Percentiles rank a stretch among this genome's conserved stretches.
Evolutionary conservation across 2,888 invertebrate genomes (phyloP).

Genomic region (Leucoptera coffeella): DNA sequence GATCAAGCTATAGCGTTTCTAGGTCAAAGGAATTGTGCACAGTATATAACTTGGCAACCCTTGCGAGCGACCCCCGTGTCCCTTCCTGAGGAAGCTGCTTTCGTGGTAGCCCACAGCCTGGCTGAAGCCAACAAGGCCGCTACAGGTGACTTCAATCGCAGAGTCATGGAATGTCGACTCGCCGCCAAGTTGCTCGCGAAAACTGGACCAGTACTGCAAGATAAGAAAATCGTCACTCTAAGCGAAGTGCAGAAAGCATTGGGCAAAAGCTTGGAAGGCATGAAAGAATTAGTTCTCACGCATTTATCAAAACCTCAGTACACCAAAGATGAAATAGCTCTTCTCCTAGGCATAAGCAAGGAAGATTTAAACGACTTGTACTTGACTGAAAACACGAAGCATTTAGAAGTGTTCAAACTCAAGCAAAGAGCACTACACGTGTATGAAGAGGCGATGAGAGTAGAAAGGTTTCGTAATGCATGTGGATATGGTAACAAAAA

Average conservation of each 20-base stretch:
- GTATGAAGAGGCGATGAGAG: constrained; percentile 82
- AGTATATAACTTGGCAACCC: constrained; percentile 91
- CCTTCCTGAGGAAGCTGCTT: constrained; percentile 76
- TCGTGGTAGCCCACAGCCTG: constrained; percentile 90
- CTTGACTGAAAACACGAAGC: constrained; percentile 49
- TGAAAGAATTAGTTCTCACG: constrained; percentile 61
- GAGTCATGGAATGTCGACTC: constrained; percentile 91
- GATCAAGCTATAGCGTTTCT: constrained; percentile 97
- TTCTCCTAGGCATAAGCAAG: constrained; percentile 50
- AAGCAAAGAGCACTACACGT: constrained; percentile 87
- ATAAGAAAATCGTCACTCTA: constrained; percentile 63
- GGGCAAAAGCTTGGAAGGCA: constrained; percentile 57
- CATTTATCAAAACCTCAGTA: constrained; percentile 62
- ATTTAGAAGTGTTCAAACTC: constrained; percentile 70
- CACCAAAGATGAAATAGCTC: constrained; percentile 60
- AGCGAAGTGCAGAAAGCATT: constrained; percentile 69
- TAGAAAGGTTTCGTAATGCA: constrained; percentile 64
- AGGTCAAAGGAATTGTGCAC: constrained; percentile 77
- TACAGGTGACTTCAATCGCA: constrained; percentile 81
- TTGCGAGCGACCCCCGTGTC: constrained; percentile 68
- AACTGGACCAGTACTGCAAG: constrained; percentile 28
- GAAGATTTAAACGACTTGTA: constrained; percentile 51
- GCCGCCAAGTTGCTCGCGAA: constrained; percentile 70
- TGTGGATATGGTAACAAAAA: constrained; percentile 37
- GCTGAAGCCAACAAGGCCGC: constrained; percentile 92